These are phyloP conservation scores for Leptinotarsa haldemani DNA, from an alignment of 2,888 invertebrate species.

Conservation along the genomic window DNA sequence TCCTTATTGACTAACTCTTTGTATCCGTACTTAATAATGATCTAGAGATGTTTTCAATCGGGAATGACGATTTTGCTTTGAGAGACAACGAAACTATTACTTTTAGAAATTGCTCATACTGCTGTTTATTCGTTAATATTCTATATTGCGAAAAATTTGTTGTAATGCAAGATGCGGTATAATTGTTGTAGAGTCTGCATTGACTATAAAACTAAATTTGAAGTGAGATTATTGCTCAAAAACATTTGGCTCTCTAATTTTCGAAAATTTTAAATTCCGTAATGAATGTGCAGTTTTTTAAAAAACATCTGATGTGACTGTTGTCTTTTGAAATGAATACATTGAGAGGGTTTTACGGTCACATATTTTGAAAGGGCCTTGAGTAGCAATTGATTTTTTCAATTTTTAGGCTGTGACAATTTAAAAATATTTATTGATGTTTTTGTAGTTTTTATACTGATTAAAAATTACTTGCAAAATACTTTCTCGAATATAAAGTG, in stretches of 20 bases:
- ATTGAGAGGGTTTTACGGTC: constrained; percentile 7
- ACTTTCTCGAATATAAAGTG: constrained; percentile 28
- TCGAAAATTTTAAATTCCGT: constrained; percentile 8
- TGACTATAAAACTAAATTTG: constrained; percentile 27
- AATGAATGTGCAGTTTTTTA: constrained; percentile 8
- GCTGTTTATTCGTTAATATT: too few species aligned
- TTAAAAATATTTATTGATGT: constrained; percentile 55
- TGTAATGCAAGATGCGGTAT: too few species aligned
- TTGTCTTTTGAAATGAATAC: constrained; percentile 11
- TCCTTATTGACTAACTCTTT: background rate
- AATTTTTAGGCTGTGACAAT: constrained; percentile 60
- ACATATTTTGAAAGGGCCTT: constrained; percentile 29
- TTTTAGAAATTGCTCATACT: background rate
- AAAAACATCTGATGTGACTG: background rate
- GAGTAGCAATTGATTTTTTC: constrained; percentile 49
- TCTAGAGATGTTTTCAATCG: background rate
- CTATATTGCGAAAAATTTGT: too few species aligned
- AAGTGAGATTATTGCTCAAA: constrained; percentile 44
- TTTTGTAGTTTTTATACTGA: constrained; percentile 50
- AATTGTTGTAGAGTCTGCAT: constrained; percentile 27
- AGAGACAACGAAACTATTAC: background rate
- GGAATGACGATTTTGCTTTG: constrained; percentile 2
- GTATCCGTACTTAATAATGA: background rate
- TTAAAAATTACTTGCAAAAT: constrained; percentile 36
- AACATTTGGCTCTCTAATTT: constrained; percentile 37